Base-by-base conservation (phyloP, 2,797 vertebrate genomes). In the Silurus lanzhouensis region DNA sequence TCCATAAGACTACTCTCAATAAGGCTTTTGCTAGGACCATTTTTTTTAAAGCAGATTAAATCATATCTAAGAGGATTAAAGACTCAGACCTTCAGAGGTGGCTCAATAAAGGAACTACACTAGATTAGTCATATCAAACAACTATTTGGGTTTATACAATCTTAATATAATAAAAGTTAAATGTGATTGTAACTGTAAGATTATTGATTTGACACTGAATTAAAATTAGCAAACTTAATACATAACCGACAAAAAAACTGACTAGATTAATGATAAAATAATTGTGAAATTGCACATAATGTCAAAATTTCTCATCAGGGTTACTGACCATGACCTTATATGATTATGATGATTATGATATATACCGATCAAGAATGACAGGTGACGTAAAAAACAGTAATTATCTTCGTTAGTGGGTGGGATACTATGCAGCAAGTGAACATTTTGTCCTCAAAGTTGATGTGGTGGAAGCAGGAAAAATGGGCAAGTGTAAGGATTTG, bases 211-310 rank as follows among this genome's bases (percentile, higher is more conserved):
- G 84, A 89, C 71, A 63, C 58, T 81, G 57, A 88, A 83, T 83
- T 72, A 81, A 86, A 84, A 66, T 87, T 66, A 89, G 78, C 87
- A 87, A 88, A 19, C 85, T 86, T 89, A 90, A 90, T 87, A 85
- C 66, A 76, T 90, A 88, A 89, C 88, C 85, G 83, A 88, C 83
- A 85, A 85, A 88, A 88, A 80, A 84, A 89, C 90, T 90, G 86
- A 90, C 90, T 84, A 76, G 79, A 88, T 89, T 89, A 90, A 90
- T 89, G 83, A 84, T 84, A 89, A 88, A 90, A 90, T 86, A 86
- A 84, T 87, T 87, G 86, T 90, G 84, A 89, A 89, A 89, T 90
- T 89, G 90, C 89, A 90, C 90, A 90, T 82, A 85, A 83, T 78
- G 90, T 89, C 87, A 79, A 87, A 83, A 82, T 71, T 7, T 83